A percentile compares a stretch with the other conserved stretches of the same genome.
These are phyloP conservation scores for Anniella stebbinsi DNA, from an alignment of 2,797 vertebrate species.

Conservation along the genomic window DNA sequence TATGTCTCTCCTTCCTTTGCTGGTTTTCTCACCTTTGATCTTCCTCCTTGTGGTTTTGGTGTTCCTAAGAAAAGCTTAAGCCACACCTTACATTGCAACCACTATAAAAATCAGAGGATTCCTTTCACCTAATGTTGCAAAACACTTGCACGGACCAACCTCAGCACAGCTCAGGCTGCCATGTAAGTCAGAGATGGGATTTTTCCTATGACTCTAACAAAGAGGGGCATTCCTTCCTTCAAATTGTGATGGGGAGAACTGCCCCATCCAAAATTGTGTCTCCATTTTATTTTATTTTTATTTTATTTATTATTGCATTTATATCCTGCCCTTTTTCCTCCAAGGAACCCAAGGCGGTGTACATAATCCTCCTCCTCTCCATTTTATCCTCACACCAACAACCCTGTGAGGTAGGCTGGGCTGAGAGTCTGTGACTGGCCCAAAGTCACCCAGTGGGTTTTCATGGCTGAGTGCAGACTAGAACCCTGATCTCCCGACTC, in stretches of 20 bases:
- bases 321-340: too few species aligned
- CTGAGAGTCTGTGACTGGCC: too few species aligned
- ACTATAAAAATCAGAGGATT: not conserved
- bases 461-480: too few species aligned
- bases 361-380: too few species aligned
- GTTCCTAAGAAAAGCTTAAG: not conserved
- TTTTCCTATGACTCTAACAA: not conserved
- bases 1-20: too few species aligned
- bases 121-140: not conserved
- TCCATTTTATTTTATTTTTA: not conserved
- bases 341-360: too few species aligned
- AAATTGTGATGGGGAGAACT: not conserved
- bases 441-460: too few species aligned
- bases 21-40: not conserved
- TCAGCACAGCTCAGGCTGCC: not conserved
- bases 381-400: too few species aligned
- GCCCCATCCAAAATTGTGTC: not conserved
- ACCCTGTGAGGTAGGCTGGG: too few species aligned
- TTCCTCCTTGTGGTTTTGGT: not conserved
- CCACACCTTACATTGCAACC: not conserved
- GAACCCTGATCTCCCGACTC: too few species aligned
- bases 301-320: too few species aligned
- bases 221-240: not conserved
- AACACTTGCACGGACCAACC: not conserved
- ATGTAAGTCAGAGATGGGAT: not conserved